These are phyloP conservation scores for Clostera curtula DNA, from an alignment of 2,888 invertebrate genomes.

Conservation along the genomic window DNA sequence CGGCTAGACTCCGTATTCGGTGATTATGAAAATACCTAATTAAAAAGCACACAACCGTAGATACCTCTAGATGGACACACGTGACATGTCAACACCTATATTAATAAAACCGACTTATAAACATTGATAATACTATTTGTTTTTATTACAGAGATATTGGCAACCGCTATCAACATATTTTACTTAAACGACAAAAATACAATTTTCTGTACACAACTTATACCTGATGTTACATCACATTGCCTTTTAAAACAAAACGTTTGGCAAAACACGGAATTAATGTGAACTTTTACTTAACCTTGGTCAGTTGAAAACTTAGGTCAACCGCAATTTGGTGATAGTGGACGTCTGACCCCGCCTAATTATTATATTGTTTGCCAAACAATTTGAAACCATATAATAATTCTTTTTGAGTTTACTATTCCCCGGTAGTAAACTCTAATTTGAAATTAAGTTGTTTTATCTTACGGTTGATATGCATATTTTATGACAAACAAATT, in stretches of 20 bases:
- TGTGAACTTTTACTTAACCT: constrained; percentile 23
- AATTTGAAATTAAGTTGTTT: no score
- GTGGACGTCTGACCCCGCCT: constrained; percentile 21
- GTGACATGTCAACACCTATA: constrained; percentile 19
- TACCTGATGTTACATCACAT: no score
- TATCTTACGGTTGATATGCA: no score
- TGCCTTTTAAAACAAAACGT: no score
- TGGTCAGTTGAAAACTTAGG: constrained; percentile 17
- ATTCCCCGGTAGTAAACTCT: not conserved
- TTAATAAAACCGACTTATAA: constrained; percentile 19
- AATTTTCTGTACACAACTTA: no score
- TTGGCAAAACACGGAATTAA: constrained; percentile 13
- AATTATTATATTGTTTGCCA: constrained; percentile 19
- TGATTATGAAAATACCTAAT: no score
- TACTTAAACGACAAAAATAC: no score
- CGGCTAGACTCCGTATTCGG: no score
- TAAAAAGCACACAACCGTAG: no score
- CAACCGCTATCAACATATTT: constrained; percentile 20
- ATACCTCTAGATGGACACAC: constrained; percentile 9
- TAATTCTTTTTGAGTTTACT: not conserved
- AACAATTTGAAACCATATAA: constrained; percentile 13
- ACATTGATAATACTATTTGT: constrained; percentile 41
- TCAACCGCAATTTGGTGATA: constrained; percentile 12
- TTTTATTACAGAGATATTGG: constrained; percentile 24
- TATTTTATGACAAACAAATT: no score